These are phyloP conservation scores for Spodoptera frugiperda DNA, from an alignment of 1,140 invertebrate genomes.

Conservation along the genomic window DNA sequence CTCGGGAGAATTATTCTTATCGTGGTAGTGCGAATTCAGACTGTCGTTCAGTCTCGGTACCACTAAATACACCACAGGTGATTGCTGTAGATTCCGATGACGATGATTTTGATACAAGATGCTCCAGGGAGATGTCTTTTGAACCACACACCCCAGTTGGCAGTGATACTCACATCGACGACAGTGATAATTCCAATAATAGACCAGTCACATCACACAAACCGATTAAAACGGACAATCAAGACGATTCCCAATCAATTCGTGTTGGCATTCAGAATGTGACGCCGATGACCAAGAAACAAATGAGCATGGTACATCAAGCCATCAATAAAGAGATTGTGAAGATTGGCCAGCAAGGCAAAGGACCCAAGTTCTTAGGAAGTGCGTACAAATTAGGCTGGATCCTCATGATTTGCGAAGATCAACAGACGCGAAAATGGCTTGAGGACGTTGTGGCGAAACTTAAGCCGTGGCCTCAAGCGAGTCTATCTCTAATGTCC, in stretches of 20 bases:
- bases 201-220: neutral
- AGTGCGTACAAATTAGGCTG: neutral
- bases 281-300: slow-evolving; percentile 3
- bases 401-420: slow-evolving; percentile 12
- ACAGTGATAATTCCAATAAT: neutral
- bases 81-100: no score
- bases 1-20: no score
- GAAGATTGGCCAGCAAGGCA: slow-evolving; percentile 5
- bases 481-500: neutral
- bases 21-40: no score
- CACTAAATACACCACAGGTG: no score
- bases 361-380: slow-evolving; percentile 21
- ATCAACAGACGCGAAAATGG: slow-evolving; percentile 20
- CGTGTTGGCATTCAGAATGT: slow-evolving; percentile 13
- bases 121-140: no score
- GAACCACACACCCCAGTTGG: no score
- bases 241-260: neutral
- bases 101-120: no score
- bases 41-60: no score
- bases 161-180: no score
- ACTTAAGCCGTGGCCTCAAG: slow-evolving; percentile 34
- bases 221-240: no score
- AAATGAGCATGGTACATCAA: slow-evolving; percentile 4
- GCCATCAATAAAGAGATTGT: slow-evolving; percentile 1
- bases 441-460: neutral